Conservation (phyloP, 1,140 invertebrate genomes). For the Cylas formicarius region DNA sequence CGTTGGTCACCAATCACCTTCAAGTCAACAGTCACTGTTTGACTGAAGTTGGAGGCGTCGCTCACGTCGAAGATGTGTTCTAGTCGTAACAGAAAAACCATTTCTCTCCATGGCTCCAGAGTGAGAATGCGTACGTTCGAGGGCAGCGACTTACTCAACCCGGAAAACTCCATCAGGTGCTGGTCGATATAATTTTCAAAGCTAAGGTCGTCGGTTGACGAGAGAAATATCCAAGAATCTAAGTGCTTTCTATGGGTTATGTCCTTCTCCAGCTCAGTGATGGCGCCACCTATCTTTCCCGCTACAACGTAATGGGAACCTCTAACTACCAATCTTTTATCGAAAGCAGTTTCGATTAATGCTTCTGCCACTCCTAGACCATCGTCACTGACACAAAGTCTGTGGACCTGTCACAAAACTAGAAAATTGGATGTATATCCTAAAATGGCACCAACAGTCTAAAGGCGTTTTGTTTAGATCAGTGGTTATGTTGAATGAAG, state of each 20-base stretch:
- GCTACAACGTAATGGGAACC: slow-evolving; percentile 65
- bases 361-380: slow-evolving; percentile 88
- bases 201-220: slow-evolving; percentile 34
- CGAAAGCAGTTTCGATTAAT: slow-evolving; percentile 76
- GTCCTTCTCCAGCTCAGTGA: slow-evolving; percentile 26
- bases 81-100: slow-evolving; percentile 64
- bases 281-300: slow-evolving; percentile 31
- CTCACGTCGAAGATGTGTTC: slow-evolving; percentile 78
- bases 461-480: slow-evolving; percentile 69
- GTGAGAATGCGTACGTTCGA: slow-evolving; percentile 76
- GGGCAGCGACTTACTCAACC: slow-evolving; percentile 49
- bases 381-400: slow-evolving; percentile 81
- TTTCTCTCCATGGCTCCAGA: slow-evolving; percentile 69
- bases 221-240: slow-evolving; percentile 45
- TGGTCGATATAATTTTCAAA: slow-evolving; percentile 41
- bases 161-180: slow-evolving; percentile 37
- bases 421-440: slow-evolving; percentile 40
- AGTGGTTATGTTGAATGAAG: slow-evolving; percentile 64
- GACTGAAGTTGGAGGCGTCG: slow-evolving; percentile 54
- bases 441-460: too few relatives aligned
- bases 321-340: slow-evolving; percentile 70
- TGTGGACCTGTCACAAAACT: too few relatives aligned
- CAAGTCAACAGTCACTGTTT: slow-evolving; percentile 50
- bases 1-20: slow-evolving; percentile 41
- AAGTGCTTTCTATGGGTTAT: slow-evolving; percentile 34